Evolutionary conservation across 2,113 vertebrate species (phyloP).

Genomic region (Mystacornis crossleyi): DNA sequence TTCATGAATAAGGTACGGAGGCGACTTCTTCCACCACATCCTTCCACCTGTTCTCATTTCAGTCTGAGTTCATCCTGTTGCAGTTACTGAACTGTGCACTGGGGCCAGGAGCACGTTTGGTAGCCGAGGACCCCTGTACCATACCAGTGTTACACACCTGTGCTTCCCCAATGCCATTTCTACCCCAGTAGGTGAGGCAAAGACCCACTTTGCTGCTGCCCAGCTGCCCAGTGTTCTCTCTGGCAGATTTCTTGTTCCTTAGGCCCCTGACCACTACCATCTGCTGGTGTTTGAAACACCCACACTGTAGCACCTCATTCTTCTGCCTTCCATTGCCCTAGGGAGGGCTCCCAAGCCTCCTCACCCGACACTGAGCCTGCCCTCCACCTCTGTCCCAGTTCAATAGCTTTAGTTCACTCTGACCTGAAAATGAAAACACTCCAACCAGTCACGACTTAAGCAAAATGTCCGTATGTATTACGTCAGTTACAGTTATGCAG

Average conservation of each 20-base stretch:
- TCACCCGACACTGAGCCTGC: not conserved
- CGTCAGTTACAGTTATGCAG: constrained; percentile 62
- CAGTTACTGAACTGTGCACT: not conserved
- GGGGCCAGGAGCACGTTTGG: not conserved
- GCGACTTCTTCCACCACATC: not conserved
- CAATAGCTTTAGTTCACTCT: not conserved
- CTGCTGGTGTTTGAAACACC: not conserved
- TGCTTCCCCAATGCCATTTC: not conserved
- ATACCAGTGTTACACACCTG: not conserved
- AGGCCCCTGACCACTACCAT: not conserved
- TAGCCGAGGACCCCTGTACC: not conserved
- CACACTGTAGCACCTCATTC: not conserved
- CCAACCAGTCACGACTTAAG: constrained; percentile 28
- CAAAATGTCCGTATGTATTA: constrained; percentile 39
- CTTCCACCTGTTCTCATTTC: not conserved
- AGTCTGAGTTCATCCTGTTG: not conserved
- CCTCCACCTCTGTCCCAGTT: not conserved
- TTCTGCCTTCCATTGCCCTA: not conserved
- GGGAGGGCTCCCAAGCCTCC: not conserved
- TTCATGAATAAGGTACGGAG: accelerated
- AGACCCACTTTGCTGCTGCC: not conserved
- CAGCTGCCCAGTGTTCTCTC: not conserved
- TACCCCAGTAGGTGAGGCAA: not conserved
- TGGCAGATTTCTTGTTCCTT: not conserved
- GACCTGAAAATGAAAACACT: constrained; percentile 53